phyloP scores from a whole-genome alignment of 1,140 invertebrate genomes.

The Drosophila oshimai region DNA sequence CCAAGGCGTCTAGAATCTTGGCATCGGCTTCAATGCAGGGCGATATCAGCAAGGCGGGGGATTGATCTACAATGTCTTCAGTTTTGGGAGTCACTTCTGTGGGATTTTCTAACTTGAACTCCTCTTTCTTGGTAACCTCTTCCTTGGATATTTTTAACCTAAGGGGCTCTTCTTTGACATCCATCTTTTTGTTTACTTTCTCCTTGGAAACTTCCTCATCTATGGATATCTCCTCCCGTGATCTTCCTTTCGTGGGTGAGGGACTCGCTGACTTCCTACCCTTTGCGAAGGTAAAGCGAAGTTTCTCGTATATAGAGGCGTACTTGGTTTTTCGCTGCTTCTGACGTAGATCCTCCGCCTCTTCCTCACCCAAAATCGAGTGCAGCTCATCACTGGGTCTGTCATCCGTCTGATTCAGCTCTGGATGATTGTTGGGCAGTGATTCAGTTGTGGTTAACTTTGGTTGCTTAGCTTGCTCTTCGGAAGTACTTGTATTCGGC shows the following conservation, averaged over 20 bases:
- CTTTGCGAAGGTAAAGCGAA: slow-evolving; percentile 62
- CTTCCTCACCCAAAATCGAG: background rate
- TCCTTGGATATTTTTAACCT: too few species aligned
- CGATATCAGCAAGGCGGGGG: background rate
- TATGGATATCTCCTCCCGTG: background rate
- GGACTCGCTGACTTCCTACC: slow-evolving; percentile 39
- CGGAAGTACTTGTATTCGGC: background rate
- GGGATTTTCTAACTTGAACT: background rate
- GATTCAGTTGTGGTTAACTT: slow-evolving; percentile 13
- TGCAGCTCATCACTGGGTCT: background rate
- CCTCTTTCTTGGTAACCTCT: background rate
- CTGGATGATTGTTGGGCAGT: background rate
- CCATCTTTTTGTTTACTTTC: background rate
- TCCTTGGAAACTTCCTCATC: background rate
- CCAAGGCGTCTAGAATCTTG: slow-evolving; percentile 63
- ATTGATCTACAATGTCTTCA: background rate
- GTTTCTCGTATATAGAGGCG: slow-evolving; percentile 74
- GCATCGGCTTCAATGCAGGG: slow-evolving; percentile 65
- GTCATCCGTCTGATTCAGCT: slow-evolving; percentile 8
- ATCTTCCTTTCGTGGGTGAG: slow-evolving; percentile 22
- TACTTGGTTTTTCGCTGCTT: slow-evolving; percentile 75
- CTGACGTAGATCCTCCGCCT: slow-evolving; percentile 34
- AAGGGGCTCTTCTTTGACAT: too few species aligned
- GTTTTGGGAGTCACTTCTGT: background rate
- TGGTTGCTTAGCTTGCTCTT: slow-evolving; percentile 8